Conservation (phyloP, 2,888 invertebrate genomes). For the Erebia ligea region DNA sequence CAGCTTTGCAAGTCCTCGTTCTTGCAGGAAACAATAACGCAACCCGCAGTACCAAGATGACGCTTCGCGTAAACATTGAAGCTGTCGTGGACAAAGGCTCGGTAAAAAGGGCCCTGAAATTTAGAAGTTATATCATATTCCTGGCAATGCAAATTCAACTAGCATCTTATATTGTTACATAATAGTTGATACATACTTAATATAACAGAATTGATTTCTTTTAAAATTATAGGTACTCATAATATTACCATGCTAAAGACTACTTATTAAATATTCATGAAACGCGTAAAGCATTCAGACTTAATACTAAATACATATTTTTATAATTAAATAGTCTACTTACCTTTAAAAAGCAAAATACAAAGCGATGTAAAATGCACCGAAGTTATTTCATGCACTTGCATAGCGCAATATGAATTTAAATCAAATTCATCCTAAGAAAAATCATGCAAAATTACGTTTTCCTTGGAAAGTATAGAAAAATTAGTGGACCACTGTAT, state of each 20-base stretch:
- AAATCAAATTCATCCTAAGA: background rate
- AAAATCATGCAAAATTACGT: background rate
- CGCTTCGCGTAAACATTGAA: constrained; percentile 64
- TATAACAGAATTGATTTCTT: too few relatives aligned
- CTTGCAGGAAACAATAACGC: constrained; percentile 69
- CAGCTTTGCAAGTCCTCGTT: constrained; percentile 67
- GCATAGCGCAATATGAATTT: background rate
- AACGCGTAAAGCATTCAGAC: too few relatives aligned
- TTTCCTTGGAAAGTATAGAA: background rate
- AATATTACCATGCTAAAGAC: too few relatives aligned
- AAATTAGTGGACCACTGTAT: background rate
- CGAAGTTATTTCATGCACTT: background rate
- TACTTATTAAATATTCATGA: too few relatives aligned
- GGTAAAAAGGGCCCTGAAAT: constrained; percentile 64
- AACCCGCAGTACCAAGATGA: constrained; percentile 59
- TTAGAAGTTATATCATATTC: background rate
- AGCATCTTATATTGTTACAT: too few relatives aligned
- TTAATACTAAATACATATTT: background rate
- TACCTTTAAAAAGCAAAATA: constrained; percentile 1
- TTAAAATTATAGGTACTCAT: too few relatives aligned
- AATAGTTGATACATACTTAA: too few relatives aligned
- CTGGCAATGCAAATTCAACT: background rate
- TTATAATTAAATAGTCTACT: background rate
- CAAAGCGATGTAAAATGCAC: background rate
- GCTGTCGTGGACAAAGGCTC: constrained; percentile 78